Evolutionary conservation across 2,797 vertebrate species (phyloP).

Genomic region (Bovichtus variegatus): DNA sequence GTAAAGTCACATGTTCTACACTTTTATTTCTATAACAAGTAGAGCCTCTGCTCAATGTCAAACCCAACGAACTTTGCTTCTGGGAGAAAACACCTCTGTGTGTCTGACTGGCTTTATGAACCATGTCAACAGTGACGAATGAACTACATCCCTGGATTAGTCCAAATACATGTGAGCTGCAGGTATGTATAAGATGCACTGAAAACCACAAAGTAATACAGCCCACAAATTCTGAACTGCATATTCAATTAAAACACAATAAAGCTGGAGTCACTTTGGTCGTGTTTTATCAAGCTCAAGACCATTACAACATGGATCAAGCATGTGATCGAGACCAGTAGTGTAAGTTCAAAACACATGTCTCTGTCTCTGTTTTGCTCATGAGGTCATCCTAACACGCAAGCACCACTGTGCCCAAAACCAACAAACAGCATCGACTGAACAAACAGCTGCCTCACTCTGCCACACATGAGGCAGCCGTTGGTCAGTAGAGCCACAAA

Average conservation of each 20-base stretch:
- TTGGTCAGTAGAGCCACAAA: conserved; percentile 21
- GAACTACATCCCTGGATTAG: conserved; percentile 10
- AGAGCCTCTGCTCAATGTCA: neutral
- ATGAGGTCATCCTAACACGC: conserved; percentile 53
- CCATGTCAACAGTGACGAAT: neutral
- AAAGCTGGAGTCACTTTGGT: neutral
- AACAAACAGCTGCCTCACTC: conserved; percentile 53
- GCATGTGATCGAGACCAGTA: conserved; percentile 35
- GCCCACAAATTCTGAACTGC: neutral
- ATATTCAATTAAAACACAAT: conserved; percentile 6
- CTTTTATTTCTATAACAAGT: conserved; percentile 3
- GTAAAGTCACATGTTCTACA: conserved; percentile 28
- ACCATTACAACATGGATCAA: conserved; percentile 13
- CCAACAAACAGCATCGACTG: conserved; percentile 58
- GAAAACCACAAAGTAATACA: neutral
- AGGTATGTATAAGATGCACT: neutral
- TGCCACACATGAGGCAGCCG: conserved; percentile 13
- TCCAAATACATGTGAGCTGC: neutral
- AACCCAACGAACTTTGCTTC: neutral
- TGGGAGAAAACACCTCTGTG: neutral
- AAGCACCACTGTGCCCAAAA: conserved; percentile 46
- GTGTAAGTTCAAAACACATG: conserved; percentile 13
- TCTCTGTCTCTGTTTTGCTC: conserved; percentile 10
- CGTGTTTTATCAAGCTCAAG: conserved; percentile 8
- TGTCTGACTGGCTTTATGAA: conserved; percentile 9